Conservation (phyloP, 2,113 vertebrate species). For the Rhinolophus ferrumequinum region DNA sequence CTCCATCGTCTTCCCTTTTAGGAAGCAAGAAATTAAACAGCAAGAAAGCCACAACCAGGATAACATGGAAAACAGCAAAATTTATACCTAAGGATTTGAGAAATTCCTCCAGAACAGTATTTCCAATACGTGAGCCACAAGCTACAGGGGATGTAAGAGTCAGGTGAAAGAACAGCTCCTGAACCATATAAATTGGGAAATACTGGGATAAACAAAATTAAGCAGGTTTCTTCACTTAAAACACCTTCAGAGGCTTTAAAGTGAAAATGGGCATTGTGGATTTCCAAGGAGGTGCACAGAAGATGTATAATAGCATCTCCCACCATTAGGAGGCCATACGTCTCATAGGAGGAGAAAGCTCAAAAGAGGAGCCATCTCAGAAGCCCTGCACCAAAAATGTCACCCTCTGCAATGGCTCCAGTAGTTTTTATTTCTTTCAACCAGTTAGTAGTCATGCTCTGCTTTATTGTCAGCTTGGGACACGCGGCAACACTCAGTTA, state of each 20-base stretch:
- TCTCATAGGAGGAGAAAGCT: background rate
- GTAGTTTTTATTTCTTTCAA: background rate
- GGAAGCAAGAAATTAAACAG: slow-evolving; percentile 15
- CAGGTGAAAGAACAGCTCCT: background rate
- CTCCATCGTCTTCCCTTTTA: slow-evolving; percentile 13
- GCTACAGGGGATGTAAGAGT: background rate
- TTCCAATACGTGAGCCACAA: background rate
- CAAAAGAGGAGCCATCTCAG: background rate
- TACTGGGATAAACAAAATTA: background rate
- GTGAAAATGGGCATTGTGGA: background rate
- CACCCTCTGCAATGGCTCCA: background rate
- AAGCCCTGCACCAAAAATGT: background rate
- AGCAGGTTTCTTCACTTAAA: background rate
- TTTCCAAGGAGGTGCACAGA: background rate
- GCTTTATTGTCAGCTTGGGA: background rate
- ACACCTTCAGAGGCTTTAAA: background rate
- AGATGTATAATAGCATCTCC: background rate
- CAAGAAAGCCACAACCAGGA: slow-evolving; percentile 8
- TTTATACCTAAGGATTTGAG: background rate
- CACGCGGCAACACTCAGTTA: background rate
- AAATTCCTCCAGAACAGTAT: background rate
- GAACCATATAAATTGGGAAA: background rate
- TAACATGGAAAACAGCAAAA: background rate
- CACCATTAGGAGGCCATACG: background rate
- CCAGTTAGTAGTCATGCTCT: background rate